Percentiles rank a stretch among this genome's conserved stretches.
Evolutionary conservation across 2,888 invertebrate genomes (phyloP).

Genomic region (Alentia gelatinosa): DNA sequence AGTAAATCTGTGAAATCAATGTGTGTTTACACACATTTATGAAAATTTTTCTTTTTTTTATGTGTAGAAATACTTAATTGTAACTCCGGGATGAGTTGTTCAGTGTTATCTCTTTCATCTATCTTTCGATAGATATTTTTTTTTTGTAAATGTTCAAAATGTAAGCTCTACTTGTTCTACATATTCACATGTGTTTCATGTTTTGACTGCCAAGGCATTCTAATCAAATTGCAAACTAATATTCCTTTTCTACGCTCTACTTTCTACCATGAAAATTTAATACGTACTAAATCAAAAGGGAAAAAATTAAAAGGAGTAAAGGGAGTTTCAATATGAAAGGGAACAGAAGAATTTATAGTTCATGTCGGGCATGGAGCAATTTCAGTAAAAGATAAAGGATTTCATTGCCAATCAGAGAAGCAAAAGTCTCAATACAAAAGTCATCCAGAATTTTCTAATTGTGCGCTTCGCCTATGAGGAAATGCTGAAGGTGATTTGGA

Average conservation of each 20-base stretch:
- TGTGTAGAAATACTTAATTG: too few relatives aligned
- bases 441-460: not conserved
- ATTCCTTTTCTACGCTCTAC: not conserved
- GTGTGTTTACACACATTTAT: too few relatives aligned
- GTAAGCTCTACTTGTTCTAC: too few relatives aligned
- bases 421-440: not conserved
- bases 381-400: too few relatives aligned
- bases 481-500: not conserved
- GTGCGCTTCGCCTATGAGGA: not conserved
- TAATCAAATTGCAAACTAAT: not conserved
- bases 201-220: not conserved
- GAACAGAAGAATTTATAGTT: not conserved
- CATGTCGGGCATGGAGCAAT: too few relatives aligned
- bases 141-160: too few relatives aligned
- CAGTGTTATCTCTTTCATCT: too few relatives aligned
- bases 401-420: not conserved
- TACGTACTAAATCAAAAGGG: not conserved
- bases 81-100: too few relatives aligned
- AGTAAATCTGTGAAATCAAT: too few relatives aligned
- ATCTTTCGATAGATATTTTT: too few relatives aligned
- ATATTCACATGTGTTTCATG: too few relatives aligned
- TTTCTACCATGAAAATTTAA: not conserved
- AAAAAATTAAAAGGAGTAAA: not conserved
- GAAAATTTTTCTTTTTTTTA: too few relatives aligned
- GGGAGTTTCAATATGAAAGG: not conserved